Base-by-base conservation (phyloP, 2,113 vertebrate genomes). In the Vidua macroura region DNA sequence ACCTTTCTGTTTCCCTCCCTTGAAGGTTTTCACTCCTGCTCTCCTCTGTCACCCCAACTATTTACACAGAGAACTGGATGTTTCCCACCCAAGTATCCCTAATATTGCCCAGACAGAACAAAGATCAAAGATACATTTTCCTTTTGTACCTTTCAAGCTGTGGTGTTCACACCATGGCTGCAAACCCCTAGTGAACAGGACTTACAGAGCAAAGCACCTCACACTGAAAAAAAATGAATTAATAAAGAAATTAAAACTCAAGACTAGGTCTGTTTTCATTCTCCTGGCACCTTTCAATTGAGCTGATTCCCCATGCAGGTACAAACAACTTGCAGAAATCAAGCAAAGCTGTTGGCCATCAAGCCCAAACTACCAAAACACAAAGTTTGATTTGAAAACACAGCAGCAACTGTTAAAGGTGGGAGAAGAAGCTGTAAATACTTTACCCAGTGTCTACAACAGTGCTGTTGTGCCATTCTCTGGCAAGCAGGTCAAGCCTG, bases 331-430 rank as follows among this genome's bases (percentile, higher is more conserved):
- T 14, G 13, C 30, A 56, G 43, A 51, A 87, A 63, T 76, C 70
- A 41, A 37, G 49, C 56, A 92, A 49, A 92, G 68, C 51, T 30
- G 75, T 7, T 43, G 59, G 83, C 66, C 60, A 52, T 92, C 4
- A 1, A 90, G 55, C 60, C 62, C 44, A 30, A 78, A 88, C 59
- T 3, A 31, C 22, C 94, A 77, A 86, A 95, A 92, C 83, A 88
- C 0, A 4, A 85, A n/a, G 64, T 41, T 10, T 75, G 92, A 86
- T 90, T 59, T 90, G 90, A 86, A 95, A 96, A 96, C 94, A 97
- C 76, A 48, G 93, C 75, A 90, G 85, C 24, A 5, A 7, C 73
- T 66, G 89, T 70, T 83, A 30, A 35, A 81, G 86, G 93, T 21
- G 9, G 70, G 37, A 58, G 70, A 39, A 91, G 94, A 18, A 83